A percentile compares a stretch with the other conserved stretches of the same genome.
Conservation (phyloP, 2,888 invertebrate genomes). For the Emmelina monodactyla region DNA sequence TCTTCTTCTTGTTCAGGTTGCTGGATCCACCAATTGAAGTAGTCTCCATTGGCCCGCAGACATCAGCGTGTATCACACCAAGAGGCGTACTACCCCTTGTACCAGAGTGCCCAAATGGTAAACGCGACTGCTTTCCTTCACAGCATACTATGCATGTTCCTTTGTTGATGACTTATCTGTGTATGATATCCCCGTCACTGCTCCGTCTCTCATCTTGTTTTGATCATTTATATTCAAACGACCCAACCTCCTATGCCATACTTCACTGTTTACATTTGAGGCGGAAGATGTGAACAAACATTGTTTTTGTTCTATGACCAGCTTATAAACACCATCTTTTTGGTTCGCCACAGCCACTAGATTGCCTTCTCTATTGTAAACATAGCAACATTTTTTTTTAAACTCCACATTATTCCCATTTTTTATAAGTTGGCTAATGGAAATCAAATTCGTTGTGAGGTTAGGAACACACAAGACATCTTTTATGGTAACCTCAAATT, state of each 20-base stretch:
- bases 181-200: constrained; percentile 14
- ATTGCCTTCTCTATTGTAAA: constrained; percentile 10
- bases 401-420: constrained; percentile 15
- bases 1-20: constrained; percentile 2
- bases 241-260: constrained; percentile 16
- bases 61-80: constrained; percentile 1
- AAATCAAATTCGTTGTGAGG: constrained; percentile 14
- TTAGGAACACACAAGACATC: constrained; percentile 13
- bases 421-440: constrained; percentile 14
- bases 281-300: constrained; percentile 6
- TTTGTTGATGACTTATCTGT: constrained; percentile 12
- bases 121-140: constrained; percentile 15
- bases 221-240: constrained; percentile 15
- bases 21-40: constrained; percentile 2
- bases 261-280: neutral
- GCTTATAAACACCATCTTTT: constrained; percentile 15
- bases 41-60: constrained; percentile 6
- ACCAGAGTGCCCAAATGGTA: constrained; percentile 17
- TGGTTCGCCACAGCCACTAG: constrained; percentile 11
- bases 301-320: constrained; percentile 2
- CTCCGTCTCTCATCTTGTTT: constrained; percentile 16
- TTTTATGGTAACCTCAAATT: constrained; percentile 13
- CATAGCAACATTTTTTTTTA: constrained; percentile 6
- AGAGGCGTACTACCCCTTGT: constrained; percentile 7
- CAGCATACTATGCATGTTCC: constrained; percentile 13